These are phyloP conservation scores for Protophormia terraenovae DNA, from an alignment of 2,888 invertebrate genomes.

Conservation along the genomic window DNA sequence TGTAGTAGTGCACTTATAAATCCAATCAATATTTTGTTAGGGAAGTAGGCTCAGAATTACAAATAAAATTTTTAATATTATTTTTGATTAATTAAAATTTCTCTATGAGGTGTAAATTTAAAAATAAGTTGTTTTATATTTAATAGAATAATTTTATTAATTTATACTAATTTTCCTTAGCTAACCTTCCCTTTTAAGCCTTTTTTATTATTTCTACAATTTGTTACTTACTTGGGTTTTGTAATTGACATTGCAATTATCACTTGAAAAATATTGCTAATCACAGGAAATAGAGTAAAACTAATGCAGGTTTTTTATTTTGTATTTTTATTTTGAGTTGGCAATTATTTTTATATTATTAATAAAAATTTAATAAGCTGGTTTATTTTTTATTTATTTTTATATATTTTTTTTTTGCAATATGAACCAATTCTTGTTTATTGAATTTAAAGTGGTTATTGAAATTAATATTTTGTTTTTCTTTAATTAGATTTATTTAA, in stretches of 20 bases:
- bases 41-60: background rate
- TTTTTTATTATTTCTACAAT: conserved; percentile 19
- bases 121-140: background rate
- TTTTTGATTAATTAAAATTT: background rate
- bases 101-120: background rate
- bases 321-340: background rate
- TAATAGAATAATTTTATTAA: background rate
- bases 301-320: conserved; percentile 47
- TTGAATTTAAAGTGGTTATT: background rate
- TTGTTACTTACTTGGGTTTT: conserved; percentile 49
- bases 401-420: background rate
- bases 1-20: conserved; percentile 18
- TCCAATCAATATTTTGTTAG: conserved; percentile 29
- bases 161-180: background rate
- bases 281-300: conserved; percentile 65
- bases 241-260: conserved; percentile 67
- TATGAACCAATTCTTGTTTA: background rate
- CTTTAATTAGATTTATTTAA: conserved; percentile 13
- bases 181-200: background rate
- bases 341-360: background rate
- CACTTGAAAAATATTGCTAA: conserved; percentile 58
- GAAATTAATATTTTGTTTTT: conserved; percentile 28
- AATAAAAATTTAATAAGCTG: conserved; percentile 5
- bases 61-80: background rate
- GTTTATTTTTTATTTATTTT: background rate